Evolutionary conservation across 2,113 vertebrate species (phyloP).

Genomic region (Canis aureus): DNA sequence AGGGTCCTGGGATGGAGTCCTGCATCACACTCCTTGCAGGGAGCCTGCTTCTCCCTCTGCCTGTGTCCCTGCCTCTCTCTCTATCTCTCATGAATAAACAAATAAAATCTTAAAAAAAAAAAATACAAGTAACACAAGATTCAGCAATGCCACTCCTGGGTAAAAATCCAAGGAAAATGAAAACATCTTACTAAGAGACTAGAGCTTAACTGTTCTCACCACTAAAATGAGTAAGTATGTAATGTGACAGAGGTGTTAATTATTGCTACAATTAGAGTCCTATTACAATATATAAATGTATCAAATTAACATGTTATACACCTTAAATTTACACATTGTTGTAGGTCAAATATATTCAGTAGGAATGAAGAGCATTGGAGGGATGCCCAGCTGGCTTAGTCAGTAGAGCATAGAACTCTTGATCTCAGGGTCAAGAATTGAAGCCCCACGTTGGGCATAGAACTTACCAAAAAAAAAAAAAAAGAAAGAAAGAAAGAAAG

Average conservation of each 20-base stretch:
- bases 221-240: background rate
- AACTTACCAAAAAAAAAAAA: background rate
- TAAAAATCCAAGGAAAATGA: background rate
- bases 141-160: background rate
- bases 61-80: too few species aligned
- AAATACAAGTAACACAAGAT: background rate
- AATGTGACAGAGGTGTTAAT: background rate
- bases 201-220: background rate
- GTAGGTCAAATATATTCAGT: background rate
- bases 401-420: background rate
- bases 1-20: too few species aligned
- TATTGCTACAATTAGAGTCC: background rate
- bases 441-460: background rate
- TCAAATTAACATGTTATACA: background rate
- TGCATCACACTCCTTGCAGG: too few species aligned
- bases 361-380: background rate
- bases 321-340: background rate
- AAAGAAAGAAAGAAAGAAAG: too few species aligned
- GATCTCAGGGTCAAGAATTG: background rate
- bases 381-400: background rate
- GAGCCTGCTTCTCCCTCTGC: too few species aligned
- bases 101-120: background rate
- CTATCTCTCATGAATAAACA: too few species aligned
- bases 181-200: background rate
- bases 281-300: background rate